Evolutionary conservation across 2,888 invertebrate species (phyloP), one percentile per base, ranked within the genome.

Genomic region (Tupiocoris notatus): DNA sequence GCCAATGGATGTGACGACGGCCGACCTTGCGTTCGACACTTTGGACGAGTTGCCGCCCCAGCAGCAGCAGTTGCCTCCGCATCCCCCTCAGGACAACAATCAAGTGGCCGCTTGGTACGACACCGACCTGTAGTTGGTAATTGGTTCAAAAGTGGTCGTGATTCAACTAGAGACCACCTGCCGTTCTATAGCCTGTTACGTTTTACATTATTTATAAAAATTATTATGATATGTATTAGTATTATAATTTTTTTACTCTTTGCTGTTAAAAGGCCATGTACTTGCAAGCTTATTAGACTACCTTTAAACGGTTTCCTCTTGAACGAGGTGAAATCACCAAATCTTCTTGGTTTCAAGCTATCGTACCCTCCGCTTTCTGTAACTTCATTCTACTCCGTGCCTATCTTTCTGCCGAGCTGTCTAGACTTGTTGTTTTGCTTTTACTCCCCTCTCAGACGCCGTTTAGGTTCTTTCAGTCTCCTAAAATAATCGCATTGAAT

Each of bases 21-120:
- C 87, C 80, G 91, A 91, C 83, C 86, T 91, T 81, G 91, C 91
- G 83, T 94, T 94, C 83, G 94, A 94, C 84, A 88, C 90, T 82
- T 86, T 90, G 82, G 89, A 89, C 83, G 91, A 92, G 83, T 90
- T 90, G 0, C 90, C 90, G 1, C 89, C 89, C 78, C 77, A 77
- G 58, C 90, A 90, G 1, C 89, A 89, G 78, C 77, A 77, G 59
- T 24, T 71, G 2, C 71, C 71, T 12, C 71, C 71, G 9, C 89
- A 91, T 82, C 95, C 95, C 77, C 95, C 94, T 63, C 92, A 92
- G 82, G 93, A 94, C 85, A 94, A 94, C 86, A 93, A 91, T 84
- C 94, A 95, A 84, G 92, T 95, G 81, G 95, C 96, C 80, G 95
- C 96, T 82, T 97, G 97, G 97, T 97, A 96, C 86, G 97, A 97